Evolutionary conservation across 2,113 vertebrate genomes (phyloP).

Genomic region (Ancistrus triradiatus): DNA sequence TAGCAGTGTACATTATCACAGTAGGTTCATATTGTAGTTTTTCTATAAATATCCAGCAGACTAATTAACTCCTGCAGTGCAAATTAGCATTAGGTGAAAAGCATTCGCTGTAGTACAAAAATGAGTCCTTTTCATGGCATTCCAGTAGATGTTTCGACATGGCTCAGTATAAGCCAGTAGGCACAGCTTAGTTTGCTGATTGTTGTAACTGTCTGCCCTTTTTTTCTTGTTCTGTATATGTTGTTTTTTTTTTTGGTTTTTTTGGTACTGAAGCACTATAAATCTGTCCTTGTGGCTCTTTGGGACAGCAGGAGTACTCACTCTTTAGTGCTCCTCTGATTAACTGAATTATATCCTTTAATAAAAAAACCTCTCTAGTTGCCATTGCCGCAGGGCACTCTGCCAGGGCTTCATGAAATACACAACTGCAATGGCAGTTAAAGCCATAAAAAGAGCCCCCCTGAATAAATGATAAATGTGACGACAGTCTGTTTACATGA

Average conservation of each 20-base stretch:
- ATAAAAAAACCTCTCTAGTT: neutral
- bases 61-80: too few species aligned
- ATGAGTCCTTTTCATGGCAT: neutral
- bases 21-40: too few species aligned
- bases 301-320: neutral
- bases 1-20: too few species aligned
- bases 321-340: constrained; percentile 10
- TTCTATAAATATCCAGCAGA: too few species aligned
- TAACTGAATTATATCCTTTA: constrained; percentile 15
- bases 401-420: constrained; percentile 26
- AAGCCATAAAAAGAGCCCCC: constrained; percentile 30
- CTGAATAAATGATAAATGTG: constrained; percentile 20
- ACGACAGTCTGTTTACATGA: neutral
- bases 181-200: neutral
- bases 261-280: neutral
- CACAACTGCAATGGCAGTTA: constrained; percentile 15
- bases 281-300: constrained; percentile 3
- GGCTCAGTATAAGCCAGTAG: neutral
- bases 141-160: neutral
- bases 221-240: neutral
- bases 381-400: constrained; percentile 3
- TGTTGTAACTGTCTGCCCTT: neutral
- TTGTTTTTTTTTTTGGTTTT: neutral
- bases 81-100: too few species aligned
- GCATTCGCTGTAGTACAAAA: too few species aligned